Base-by-base conservation (phyloP, 1,140 invertebrate genomes). In the Helicoverpa zea region DNA sequence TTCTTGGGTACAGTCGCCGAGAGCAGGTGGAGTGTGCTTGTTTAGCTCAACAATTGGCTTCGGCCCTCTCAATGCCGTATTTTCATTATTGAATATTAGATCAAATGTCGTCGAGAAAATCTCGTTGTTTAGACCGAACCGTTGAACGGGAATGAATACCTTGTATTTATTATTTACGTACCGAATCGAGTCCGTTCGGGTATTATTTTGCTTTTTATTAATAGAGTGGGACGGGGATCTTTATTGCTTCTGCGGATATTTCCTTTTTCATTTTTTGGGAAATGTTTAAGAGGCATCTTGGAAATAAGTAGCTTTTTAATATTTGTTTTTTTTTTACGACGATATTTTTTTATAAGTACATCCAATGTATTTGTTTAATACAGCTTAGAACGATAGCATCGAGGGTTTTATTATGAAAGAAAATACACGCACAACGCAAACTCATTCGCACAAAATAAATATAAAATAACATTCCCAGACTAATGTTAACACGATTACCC, bases 71-170 rank as follows among this genome's bases (percentile, higher is more conserved):
- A 70, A 77, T 76, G 63, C 83, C 79, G 85, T 86, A 88, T 89
- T 90, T 89, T 87, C 86, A 87, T 90, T 89, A 88, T 89, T 88
- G 87, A 91, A 92, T 92, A 89, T 87, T 83, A 89, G 85, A 89
- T 92, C 89, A 92, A 91, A 91, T 83, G 90, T 81, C 81, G 74
- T 76, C 81, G 58, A 81, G 80, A 77, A 81, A 81, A 79, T 76
- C 76, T 75, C 43, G 64, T 79, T 81, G 76, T 66, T 43, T 35
- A 51, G 75, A 54, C 75, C 75, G 75, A 77, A 51, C 61, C 59
- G 43, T 77, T 77, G 43, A 77, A 77, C 49, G 49, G 29, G 75
- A 77, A 77, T 77, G 59, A 77, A 77, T 77, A 64, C 47, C 59
- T 77, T 77, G 75, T 77, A 77, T 77, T 77, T 77, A 77, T 77